Conservation (phyloP, 2,797 vertebrate species). For the Bryconaethiops microstoma region DNA sequence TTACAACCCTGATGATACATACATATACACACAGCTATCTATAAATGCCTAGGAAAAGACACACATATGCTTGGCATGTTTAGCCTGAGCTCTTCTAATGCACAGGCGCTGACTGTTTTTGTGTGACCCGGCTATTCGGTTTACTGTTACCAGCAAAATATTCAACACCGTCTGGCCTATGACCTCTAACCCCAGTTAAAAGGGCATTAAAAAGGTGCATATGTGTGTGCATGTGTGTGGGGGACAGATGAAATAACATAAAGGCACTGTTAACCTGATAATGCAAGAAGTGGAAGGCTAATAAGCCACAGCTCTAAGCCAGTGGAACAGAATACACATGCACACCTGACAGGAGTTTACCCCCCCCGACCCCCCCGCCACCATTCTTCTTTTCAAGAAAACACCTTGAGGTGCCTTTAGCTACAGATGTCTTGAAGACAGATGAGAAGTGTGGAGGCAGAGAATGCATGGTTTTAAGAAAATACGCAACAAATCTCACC, state of each 20-base stretch:
- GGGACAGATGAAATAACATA: slow-evolving; percentile 57
- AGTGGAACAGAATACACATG: slow-evolving; percentile 24
- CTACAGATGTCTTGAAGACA: not conserved
- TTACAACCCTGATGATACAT: not conserved
- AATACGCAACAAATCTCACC: not conserved
- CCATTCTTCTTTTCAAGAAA: slow-evolving; percentile 13
- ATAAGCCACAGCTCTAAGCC: slow-evolving; percentile 43
- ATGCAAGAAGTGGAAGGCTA: slow-evolving; percentile 45
- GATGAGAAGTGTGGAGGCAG: slow-evolving; percentile 2
- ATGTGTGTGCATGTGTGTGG: not conserved
- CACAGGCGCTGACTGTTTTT: slow-evolving; percentile 76
- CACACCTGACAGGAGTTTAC: slow-evolving; percentile 11
- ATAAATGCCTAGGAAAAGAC: slow-evolving; percentile 27
- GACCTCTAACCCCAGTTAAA: slow-evolving; percentile 68
- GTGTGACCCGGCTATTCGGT: slow-evolving; percentile 66
- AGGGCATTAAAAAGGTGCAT: slow-evolving; percentile 48
- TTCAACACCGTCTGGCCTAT: slow-evolving; percentile 72
- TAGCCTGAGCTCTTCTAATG: slow-evolving; percentile 64
- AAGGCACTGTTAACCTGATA: slow-evolving; percentile 63
- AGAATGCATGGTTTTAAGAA: slow-evolving; percentile 22
- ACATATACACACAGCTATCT: slow-evolving; percentile 20
- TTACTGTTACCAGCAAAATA: slow-evolving; percentile 79
- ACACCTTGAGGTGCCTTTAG: not conserved
- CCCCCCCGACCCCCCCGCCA: not conserved
- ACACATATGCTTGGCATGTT: slow-evolving; percentile 44